These are phyloP conservation scores for Microcebus griseorufus DNA, from an alignment of 2,113 vertebrate genomes.

Conservation along the genomic window DNA sequence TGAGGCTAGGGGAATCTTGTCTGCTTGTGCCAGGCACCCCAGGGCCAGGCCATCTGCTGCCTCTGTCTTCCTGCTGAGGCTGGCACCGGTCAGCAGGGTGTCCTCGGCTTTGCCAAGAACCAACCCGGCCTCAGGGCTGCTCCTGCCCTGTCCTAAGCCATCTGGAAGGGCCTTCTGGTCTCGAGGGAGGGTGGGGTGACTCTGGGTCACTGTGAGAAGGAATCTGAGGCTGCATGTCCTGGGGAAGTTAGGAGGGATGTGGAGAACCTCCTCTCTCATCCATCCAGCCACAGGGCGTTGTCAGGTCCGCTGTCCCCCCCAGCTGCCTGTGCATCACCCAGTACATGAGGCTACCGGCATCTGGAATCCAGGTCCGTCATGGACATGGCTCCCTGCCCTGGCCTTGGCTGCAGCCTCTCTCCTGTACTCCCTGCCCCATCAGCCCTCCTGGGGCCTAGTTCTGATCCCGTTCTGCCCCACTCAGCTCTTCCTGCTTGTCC, in stretches of 20 bases:
- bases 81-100: slow-evolving; percentile 73
- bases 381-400: background rate
- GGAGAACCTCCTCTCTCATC: background rate
- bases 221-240: background rate
- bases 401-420: background rate
- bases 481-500: background rate
- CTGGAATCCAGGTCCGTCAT: too few relatives aligned
- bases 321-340: background rate
- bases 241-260: background rate
- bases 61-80: slow-evolving; percentile 68
- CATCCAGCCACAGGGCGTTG: background rate
- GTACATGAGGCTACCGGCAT: background rate
- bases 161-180: slow-evolving; percentile 68
- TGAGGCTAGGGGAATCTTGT: slow-evolving; percentile 56
- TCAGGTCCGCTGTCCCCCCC: background rate
- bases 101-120: slow-evolving; percentile 64
- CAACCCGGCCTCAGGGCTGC: background rate
- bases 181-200: slow-evolving; percentile 9
- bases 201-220: background rate
- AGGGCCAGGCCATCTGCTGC: slow-evolving; percentile 74
- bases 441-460: background rate
- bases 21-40: slow-evolving; percentile 72
- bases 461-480: background rate
- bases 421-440: background rate
- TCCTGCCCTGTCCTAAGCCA: slow-evolving; percentile 41